phyloP scores from a whole-genome alignment of 2,797 vertebrate genomes.

The Bradypodion pumilum region DNA sequence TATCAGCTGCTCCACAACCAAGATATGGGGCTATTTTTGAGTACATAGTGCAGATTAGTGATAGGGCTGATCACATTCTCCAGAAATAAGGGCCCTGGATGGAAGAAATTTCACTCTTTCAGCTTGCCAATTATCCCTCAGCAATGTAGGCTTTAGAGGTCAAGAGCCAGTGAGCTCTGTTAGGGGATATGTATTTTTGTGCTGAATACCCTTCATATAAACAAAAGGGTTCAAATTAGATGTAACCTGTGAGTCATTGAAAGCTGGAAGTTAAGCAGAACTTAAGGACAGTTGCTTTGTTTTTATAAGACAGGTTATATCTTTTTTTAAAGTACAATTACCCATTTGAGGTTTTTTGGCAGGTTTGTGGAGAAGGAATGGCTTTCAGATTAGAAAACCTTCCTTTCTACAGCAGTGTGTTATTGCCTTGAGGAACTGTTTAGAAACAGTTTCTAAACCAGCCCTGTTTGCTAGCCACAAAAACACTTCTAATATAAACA shows the following conservation, averaged over 20 bases:
- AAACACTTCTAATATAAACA: slow-evolving; percentile 62
- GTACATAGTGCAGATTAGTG: neutral
- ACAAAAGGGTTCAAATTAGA: neutral
- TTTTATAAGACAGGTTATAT: slow-evolving; percentile 28
- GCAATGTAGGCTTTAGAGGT: neutral
- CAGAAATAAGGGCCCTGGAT: neutral
- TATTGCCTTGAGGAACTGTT: slow-evolving; percentile 68
- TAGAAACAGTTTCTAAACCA: slow-evolving; percentile 46
- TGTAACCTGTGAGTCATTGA: neutral
- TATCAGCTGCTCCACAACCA: neutral
- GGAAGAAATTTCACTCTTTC: neutral
- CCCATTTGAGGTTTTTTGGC: slow-evolving; percentile 42
- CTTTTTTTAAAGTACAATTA: slow-evolving; percentile 38
- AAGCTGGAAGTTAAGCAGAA: neutral
- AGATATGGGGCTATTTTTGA: neutral
- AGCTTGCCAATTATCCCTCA: neutral
- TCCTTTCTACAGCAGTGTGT: slow-evolving; percentile 55
- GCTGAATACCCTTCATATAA: neutral
- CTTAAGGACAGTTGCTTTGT: slow-evolving; percentile 10
- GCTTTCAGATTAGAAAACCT: slow-evolving; percentile 70
- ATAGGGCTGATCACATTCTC: neutral
- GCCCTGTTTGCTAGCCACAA: slow-evolving; percentile 60
- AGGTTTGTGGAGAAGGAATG: slow-evolving; percentile 40
- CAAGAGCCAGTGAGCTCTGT: neutral
- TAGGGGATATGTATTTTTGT: neutral